phyloP scores from a whole-genome alignment of 2,797 vertebrate genomes.

The Columba guinea region DNA sequence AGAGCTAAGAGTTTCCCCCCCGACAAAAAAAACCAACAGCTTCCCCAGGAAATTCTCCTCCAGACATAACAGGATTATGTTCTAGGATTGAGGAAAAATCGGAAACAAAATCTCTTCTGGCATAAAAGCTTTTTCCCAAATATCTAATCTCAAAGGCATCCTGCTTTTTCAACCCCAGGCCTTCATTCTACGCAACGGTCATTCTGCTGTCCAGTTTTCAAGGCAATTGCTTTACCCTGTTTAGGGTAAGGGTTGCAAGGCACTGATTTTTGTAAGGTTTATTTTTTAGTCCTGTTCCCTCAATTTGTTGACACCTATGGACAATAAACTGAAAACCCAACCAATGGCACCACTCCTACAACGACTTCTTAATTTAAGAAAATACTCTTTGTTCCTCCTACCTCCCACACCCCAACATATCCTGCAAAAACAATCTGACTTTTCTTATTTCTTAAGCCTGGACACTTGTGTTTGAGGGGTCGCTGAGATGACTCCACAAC shows the following conservation, averaged over 20 bases:
- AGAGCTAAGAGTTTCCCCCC: background rate
- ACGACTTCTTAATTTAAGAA: background rate
- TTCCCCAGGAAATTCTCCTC: background rate
- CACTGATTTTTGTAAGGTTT: background rate
- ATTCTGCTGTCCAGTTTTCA: background rate
- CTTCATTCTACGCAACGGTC: background rate
- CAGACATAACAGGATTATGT: background rate
- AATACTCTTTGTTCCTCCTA: background rate
- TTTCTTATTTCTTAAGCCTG: background rate
- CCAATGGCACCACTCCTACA: background rate
- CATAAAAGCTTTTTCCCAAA: background rate
- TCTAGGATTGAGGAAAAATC: background rate
- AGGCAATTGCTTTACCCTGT: background rate
- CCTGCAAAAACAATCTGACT: background rate
- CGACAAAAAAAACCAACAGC: background rate
- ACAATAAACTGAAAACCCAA: background rate
- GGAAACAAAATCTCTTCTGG: background rate
- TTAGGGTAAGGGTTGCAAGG: background rate
- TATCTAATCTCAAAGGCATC: background rate
- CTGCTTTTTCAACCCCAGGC: background rate
- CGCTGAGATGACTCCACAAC: background rate
- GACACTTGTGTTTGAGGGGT: background rate
- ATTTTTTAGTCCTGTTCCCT: background rate
- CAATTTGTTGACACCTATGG: background rate
- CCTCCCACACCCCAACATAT: background rate